Base-by-base conservation (phyloP, 2,888 invertebrate species). In the Noctua pronuba region DNA sequence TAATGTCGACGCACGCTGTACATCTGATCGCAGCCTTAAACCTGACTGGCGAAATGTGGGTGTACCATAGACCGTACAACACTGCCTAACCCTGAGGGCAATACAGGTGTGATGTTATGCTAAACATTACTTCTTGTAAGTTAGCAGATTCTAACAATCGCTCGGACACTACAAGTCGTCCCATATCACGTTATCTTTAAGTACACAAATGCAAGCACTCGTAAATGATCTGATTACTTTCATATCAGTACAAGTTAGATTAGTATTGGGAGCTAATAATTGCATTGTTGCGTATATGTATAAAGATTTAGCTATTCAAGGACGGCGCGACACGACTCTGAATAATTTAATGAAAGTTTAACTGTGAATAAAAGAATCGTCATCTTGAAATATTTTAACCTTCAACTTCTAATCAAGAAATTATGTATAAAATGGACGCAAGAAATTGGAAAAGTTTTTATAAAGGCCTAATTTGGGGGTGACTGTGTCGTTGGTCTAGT, bases 251-350 rank as follows among this genome's bases (percentile, higher is more conserved):
- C n/a, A 62, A 44, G 21, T 60, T 11, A n/a, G 31, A 66, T 60
- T 70, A n/a, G 1, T 44, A 77, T 70, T 69, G 21, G 58, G 44
- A 52, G 44, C 65, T 69, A 64, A 78, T 46, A 77, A 66, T 41
- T 18, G 46, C 62, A 46, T 68, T 67, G 18, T 49, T 79, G 55
- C 64, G 46, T n/a, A 73, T 71, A 71, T 69, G 31, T 2, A 58
- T 13, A 52, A 28, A 67, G 24, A 41, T 55, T 72, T 80, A 46
- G 38, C 13, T 18, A 28, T 71, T 65, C 82, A 81, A 82, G 44
- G 31, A 67, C 38, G 24, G 28, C 16, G 13, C 13, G 35, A 35
- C 31, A 49, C 58, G 35, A 44, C 8, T 60, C 7, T 35, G 52
- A 60, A 80, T 73, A 46, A 65, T 44, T 64, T 41, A 41, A 41